Percentiles rank a stretch among this genome's conserved stretches.
Evolutionary conservation across 2,888 invertebrate genomes (phyloP).

Genomic region (Hypercompe scribonia): DNA sequence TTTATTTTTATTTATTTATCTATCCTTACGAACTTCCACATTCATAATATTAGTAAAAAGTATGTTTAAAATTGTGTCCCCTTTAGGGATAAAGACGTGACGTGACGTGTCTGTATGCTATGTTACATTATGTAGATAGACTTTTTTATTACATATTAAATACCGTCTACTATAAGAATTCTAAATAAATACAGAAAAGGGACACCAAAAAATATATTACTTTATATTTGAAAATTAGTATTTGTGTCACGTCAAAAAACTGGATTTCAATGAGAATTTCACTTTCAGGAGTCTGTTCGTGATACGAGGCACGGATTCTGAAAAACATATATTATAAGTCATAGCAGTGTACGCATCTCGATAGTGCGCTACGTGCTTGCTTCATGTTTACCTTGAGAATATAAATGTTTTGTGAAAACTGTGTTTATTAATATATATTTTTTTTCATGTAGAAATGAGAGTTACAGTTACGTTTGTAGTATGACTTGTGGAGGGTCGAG

Average conservation of each 20-base stretch:
- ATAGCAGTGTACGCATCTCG: conserved; percentile 9
- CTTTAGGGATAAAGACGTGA: too few relatives aligned
- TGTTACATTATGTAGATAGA: too few relatives aligned
- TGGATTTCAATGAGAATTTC: conserved; percentile 28
- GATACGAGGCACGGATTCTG: conserved; percentile 5
- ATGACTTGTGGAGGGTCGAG: too few relatives aligned
- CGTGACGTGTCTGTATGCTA: too few relatives aligned
- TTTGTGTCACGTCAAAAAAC: conserved; percentile 21
- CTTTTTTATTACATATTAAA: background rate
- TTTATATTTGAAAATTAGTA: conserved; percentile 22
- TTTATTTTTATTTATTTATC: too few relatives aligned
- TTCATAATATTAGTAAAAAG: too few relatives aligned
- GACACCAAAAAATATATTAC: conserved; percentile 5
- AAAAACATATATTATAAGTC: conserved; percentile 18
- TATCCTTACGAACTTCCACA: too few relatives aligned
- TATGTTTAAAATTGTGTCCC: too few relatives aligned
- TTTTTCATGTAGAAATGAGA: too few relatives aligned
- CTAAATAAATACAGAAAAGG: background rate
- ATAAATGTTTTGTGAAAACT: conserved; percentile 7
- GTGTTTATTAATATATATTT: background rate
- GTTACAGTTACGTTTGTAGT: too few relatives aligned
- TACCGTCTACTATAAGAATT: background rate
- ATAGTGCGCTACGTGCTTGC: background rate
- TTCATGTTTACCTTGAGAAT: background rate
- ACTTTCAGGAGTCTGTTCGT: conserved; percentile 4